Base-by-base conservation (phyloP, 1,140 invertebrate species). In the Drosophila punjabiensis region DNA sequence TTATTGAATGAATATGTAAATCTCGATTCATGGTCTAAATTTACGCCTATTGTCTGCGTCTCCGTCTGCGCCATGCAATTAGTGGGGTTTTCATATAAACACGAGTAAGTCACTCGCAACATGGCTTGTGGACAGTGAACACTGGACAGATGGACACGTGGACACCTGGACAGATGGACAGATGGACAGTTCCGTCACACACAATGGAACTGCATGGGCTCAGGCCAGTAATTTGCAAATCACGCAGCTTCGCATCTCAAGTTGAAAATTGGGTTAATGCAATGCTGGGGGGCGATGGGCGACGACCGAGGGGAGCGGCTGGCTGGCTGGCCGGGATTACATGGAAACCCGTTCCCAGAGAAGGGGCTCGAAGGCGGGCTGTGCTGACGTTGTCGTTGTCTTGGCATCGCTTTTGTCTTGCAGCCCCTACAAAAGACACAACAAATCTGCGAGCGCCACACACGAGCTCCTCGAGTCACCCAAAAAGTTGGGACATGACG, bases 201-300 rank as follows among this genome's bases (percentile, higher is more conserved):
- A 79, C 78, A 81, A 75, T 69, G 77, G 63, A 61, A 61, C 53
- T 71, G 47, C 61, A 61, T 56, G 47, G 41, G 52, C 69, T 79
- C 41, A 61, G 47, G 20, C 33, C 64, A 53, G 76, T 88, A 89
- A 88, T 88, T 88, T 88, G 85, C 85, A 88, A 88, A 88, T 88
- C 85, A 88, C 85, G 81, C 84, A 87, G 84, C 84, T 88, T 87
- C 84, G 81, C 85, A 88, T 89, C 85, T 89, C 85, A 88, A 81
- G 81, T 71, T 89, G 84, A 76, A 88, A 88, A 88, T 88, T 88
- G 84, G 84, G 85, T 88, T 88, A 88, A 88, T 88, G 84, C 84
- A 88, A 89, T 88, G 84, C 81, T 89, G 73, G 55, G 62, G 20
- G 73, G 45, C n/a, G 32, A 67, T 43, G 37, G 53, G 53, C 18